phyloP scores from a whole-genome alignment of 2,888 invertebrate genomes.

The Thereva nobilitata region DNA sequence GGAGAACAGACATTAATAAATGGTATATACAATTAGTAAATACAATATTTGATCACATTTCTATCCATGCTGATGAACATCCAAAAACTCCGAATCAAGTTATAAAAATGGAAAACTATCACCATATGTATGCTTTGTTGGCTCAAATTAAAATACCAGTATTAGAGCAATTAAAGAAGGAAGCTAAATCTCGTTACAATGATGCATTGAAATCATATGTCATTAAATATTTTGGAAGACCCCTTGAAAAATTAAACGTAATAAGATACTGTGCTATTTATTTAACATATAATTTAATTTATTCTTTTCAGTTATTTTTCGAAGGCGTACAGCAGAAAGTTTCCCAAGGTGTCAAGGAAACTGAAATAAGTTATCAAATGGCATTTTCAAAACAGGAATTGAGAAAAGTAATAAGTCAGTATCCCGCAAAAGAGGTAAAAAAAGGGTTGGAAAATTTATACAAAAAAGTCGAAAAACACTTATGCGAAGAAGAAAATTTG shows the following conservation, averaged over 20 bases:
- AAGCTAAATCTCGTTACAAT: constrained; percentile 86
- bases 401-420: constrained; percentile 90
- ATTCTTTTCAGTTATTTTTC: constrained; percentile 78
- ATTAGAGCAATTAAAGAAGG: constrained; percentile 84
- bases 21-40: constrained; percentile 83
- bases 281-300: constrained; percentile 32
- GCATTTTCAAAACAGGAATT: constrained; percentile 97
- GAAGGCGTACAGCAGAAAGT: constrained; percentile 95
- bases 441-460: constrained; percentile 90
- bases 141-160: constrained; percentile 88
- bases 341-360: constrained; percentile 91
- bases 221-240: constrained; percentile 91
- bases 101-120: constrained; percentile 95
- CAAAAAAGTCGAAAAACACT: constrained; percentile 95
- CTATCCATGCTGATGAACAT: constrained; percentile 77
- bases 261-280: constrained; percentile 47
- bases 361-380: constrained; percentile 97
- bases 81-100: constrained; percentile 92
- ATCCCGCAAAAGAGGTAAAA: constrained; percentile 91
- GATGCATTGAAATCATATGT: constrained; percentile 92
- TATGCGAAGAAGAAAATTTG: constrained; percentile 91
- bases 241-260: constrained; percentile 88
- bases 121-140: constrained; percentile 84
- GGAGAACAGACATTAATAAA: constrained; percentile 89
- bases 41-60: constrained; percentile 82